A percentile compares a stretch with the other conserved stretches of the same genome.
phyloP scores from a whole-genome alignment of 2,797 vertebrate genomes.

The Labeo calbasu region DNA sequence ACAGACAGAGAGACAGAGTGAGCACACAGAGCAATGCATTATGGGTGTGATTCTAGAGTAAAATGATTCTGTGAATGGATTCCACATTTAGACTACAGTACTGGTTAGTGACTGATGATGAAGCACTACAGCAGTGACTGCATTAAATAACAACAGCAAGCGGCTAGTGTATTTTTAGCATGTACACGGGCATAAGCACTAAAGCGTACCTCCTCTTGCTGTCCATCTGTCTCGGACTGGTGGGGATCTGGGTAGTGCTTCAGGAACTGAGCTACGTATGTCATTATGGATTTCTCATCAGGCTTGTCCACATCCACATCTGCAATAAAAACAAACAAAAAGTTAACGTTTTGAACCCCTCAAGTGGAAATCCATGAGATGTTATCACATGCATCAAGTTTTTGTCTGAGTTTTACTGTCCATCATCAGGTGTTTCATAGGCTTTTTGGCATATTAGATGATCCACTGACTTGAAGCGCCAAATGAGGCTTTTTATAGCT shows the following conservation, averaged over 20 bases:
- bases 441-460: not conserved
- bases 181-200: constrained; percentile 17
- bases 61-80: constrained; percentile 36
- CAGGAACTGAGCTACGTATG: constrained; percentile 97
- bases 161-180: constrained; percentile 46
- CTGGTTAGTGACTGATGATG: constrained; percentile 27
- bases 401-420: not conserved
- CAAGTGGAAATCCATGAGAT: not conserved
- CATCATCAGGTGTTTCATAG: not conserved
- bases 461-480: constrained; percentile 16
- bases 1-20: constrained; percentile 64
- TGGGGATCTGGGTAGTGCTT: constrained; percentile 92
- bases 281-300: constrained; percentile 99
- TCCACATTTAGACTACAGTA: constrained; percentile 33
- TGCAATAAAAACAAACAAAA: constrained; percentile 64
- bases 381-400: not conserved
- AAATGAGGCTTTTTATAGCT: constrained; percentile 47
- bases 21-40: constrained; percentile 65
- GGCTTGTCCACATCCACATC: constrained; percentile 99
- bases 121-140: constrained; percentile 43
- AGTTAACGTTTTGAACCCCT: not conserved
- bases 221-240: constrained; percentile 79
- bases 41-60: constrained; percentile 48
- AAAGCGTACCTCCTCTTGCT: constrained; percentile 87
- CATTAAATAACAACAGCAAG: constrained; percentile 50